These are phyloP conservation scores for Eucriotettix oculatus DNA, from an alignment of 2,888 invertebrate genomes.

Conservation along the genomic window DNA sequence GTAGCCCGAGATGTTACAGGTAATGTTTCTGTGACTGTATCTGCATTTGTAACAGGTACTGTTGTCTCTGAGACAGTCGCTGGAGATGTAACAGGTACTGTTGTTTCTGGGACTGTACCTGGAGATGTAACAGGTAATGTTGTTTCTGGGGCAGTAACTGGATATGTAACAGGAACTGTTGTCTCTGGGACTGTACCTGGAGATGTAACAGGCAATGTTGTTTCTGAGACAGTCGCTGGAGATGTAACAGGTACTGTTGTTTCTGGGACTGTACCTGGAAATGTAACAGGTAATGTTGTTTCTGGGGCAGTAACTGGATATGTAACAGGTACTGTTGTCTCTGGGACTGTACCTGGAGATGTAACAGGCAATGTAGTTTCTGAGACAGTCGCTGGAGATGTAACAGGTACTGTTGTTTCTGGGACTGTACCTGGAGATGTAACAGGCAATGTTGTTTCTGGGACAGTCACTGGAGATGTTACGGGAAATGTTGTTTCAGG, in stretches of 20 bases:
- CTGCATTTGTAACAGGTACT: too few species aligned
- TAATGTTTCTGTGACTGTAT: not conserved
- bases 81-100: slow-evolving; percentile 8
- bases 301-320: slow-evolving; percentile 7
- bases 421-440: slow-evolving; percentile 1
- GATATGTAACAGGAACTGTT: not conserved
- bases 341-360: too few species aligned
- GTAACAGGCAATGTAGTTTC: slow-evolving; percentile 4
- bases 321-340: too few species aligned
- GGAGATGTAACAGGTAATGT: not conserved
- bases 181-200: not conserved
- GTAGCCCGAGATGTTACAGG: not conserved
- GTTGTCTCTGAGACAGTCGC: too few species aligned
- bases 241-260: not conserved
- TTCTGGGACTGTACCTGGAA: too few species aligned
- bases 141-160: not conserved
- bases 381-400: not conserved
- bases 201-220: not conserved
- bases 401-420: not conserved
- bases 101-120: not conserved
- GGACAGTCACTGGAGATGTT: slow-evolving; percentile 14
- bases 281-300: too few species aligned
- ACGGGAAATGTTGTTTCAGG: slow-evolving; percentile 6
- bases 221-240: not conserved
- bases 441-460: slow-evolving; percentile 12